Conservation (phyloP, 37 sponge, comb jelly and placozoan genomes). For the Ephydatia muelleri region DNA sequence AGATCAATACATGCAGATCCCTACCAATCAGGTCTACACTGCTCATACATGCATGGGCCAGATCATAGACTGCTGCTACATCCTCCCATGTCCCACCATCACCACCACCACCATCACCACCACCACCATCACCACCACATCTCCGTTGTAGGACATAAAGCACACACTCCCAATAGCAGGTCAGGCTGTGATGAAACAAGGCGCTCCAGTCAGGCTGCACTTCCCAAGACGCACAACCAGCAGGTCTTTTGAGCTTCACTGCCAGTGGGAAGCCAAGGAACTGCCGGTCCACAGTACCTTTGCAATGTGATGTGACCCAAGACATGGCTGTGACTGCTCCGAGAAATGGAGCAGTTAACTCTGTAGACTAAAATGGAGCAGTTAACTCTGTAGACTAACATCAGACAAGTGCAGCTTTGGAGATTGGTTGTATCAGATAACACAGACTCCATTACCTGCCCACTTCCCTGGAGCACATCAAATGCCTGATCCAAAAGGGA, state of each 20-base stretch:
- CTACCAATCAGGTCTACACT: constrained; percentile 31
- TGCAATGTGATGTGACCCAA: constrained; percentile 15
- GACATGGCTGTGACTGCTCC: constrained; percentile 34
- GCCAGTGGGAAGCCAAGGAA: neutral
- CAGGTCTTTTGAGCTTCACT: neutral
- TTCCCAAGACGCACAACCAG: neutral
- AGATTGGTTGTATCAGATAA: neutral
- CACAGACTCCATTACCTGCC: neutral
- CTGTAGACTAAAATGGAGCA: neutral
- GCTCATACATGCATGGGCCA: constrained; percentile 31
- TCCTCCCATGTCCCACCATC: neutral
- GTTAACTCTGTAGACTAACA: constrained; percentile 9
- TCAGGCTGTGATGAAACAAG: constrained; percentile 27
- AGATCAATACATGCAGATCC: constrained; percentile 13
- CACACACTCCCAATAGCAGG: constrained; percentile 58
- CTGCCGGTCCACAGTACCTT: neutral
- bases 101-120: constrained; percentile 25
- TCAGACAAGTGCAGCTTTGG: too few relatives aligned
- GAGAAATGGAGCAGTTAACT: constrained; percentile 18
- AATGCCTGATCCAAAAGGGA: neutral
- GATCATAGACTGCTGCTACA: neutral
- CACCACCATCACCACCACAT: constrained; percentile 19
- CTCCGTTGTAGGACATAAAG: constrained; percentile 8
- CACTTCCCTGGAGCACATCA: neutral
- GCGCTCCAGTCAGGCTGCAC: constrained; percentile 50